Evolutionary conservation across 2,888 invertebrate species (phyloP), one percentile per base, ranked within the genome.

Genomic region (Cyclophora albipunctata): DNA sequence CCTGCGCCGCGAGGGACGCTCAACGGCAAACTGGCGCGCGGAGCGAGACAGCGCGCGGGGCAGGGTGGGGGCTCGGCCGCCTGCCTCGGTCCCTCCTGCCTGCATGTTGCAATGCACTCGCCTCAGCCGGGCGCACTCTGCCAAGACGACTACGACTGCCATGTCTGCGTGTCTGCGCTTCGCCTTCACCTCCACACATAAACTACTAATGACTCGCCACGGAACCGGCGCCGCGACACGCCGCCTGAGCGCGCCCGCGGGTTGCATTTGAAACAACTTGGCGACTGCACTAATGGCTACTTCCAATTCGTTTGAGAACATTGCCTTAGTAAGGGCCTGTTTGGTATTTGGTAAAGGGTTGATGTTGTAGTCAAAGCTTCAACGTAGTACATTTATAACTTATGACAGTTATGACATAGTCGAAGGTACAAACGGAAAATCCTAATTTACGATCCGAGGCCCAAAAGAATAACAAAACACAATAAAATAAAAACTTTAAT

Each of bases 1-100:
- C 80, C 70, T 79, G 84, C 84, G 85, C 73, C 82, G 75, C 80
- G 78, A 81, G 78, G 78, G 82, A 85, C 86, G 86, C 86, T 76
- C 84, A 70, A 78, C 81, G 81, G 75, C 84, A 71, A 71, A 85
- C 85, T 87, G 84, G 82, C 84, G 73, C 67, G 74, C 75, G 78
- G 66, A 66, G 68, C 60, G 63, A 60, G 65, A 61, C 65, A 66
- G 64, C 58, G 51, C 64, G 75, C 72, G 80, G 72, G 76, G 74
- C 73, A 76, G 78, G 79, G 82, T 77, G 83, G 84, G 84, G 82
- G 78, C 78, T 76, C 75, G 80, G 73, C 73, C 71, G 77, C 71
- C 73, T 69, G 73, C 71, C 69, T 71, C 71, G 67, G 73, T 75
- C 76, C 60, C 69, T 72, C 77, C 63, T 85, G 85, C 77, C 63